phyloP scores from a whole-genome alignment of 2,797 vertebrate species.

The Mycteria americana region DNA sequence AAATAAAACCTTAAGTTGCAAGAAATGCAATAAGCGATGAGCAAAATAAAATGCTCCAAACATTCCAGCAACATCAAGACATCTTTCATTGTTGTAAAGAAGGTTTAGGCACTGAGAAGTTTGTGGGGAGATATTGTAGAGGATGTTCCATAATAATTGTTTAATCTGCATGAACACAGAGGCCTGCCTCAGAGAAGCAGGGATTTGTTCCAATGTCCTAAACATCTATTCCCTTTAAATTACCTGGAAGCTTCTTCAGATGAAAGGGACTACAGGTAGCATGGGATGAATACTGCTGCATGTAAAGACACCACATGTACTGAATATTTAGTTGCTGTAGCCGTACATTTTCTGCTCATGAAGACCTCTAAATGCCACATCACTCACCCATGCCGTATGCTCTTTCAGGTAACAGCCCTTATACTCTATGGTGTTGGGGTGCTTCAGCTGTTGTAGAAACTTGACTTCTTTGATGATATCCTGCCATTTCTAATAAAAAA shows the following conservation, averaged over 20 bases:
- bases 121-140: neutral
- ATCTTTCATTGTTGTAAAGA: neutral
- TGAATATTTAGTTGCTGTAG: neutral
- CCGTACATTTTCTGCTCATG: neutral
- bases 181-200: neutral
- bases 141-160: neutral
- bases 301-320: neutral
- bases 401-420: slow-evolving; percentile 99
- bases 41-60: neutral
- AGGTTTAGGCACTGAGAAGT: neutral
- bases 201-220: neutral
- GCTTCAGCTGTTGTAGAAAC: slow-evolving; percentile 93
- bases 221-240: neutral
- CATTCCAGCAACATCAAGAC: neutral
- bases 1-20: neutral
- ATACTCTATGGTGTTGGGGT: slow-evolving; percentile 98
- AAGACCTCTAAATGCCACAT: neutral
- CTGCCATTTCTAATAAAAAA: slow-evolving; percentile 91
- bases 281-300: neutral
- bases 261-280: neutral
- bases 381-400: slow-evolving; percentile 92
- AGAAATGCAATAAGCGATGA: neutral
- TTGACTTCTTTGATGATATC: slow-evolving; percentile 99
- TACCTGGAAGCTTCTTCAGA: neutral
- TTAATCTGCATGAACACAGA: neutral